Evolutionary conservation across 2,113 vertebrate genomes (phyloP).

Genomic region (Megaceryle maxima): DNA sequence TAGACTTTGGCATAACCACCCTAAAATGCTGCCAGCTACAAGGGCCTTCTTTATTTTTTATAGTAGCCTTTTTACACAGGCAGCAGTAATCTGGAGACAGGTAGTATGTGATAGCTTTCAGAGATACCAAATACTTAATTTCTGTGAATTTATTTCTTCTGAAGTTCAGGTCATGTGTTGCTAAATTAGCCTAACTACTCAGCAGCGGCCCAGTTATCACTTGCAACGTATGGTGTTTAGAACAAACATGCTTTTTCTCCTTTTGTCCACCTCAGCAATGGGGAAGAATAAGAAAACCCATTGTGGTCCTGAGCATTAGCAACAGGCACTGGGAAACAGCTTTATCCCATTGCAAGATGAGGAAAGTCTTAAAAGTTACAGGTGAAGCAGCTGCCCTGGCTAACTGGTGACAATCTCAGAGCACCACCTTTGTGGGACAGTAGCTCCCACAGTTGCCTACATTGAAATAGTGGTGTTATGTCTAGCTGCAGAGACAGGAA

Average conservation of each 20-base stretch:
- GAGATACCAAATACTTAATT: background rate
- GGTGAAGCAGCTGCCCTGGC: background rate
- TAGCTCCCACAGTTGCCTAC: background rate
- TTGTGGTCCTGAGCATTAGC: rapidly evolving
- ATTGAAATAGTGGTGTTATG: background rate
- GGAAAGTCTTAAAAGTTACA: background rate
- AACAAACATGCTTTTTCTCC: background rate
- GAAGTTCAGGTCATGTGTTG: background rate
- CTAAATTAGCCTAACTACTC: background rate
- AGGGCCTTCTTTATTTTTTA: background rate
- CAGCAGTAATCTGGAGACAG: background rate
- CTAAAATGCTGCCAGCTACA: background rate
- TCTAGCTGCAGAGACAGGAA: background rate
- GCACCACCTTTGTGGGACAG: background rate
- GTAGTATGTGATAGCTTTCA: background rate
- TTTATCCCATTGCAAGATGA: background rate
- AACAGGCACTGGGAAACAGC: rapidly evolving
- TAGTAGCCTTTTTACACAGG: background rate
- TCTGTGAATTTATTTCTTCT: background rate
- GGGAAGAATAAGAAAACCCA: background rate
- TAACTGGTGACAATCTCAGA: rapidly evolving
- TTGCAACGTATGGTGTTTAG: background rate
- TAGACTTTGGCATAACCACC: background rate
- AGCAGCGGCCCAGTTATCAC: background rate
- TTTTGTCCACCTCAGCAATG: background rate